Evolutionary conservation across 2,797 vertebrate species (phyloP), one percentile per base, ranked within the genome.

Genomic region (Danio albolineatus): DNA sequence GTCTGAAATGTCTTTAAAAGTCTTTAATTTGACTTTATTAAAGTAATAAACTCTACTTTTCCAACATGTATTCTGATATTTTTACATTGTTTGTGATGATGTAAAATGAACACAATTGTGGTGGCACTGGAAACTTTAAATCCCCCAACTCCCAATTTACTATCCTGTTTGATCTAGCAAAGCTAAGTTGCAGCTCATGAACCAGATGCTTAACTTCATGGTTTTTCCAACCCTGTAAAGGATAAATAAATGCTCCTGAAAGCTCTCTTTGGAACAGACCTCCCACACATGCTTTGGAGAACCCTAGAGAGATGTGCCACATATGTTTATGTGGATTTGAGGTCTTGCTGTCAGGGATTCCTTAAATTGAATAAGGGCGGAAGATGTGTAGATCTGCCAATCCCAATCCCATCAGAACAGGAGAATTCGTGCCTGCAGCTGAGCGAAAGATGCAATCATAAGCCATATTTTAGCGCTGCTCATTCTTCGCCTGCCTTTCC

Each of bases 361-460:
- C 83, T 71, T 73, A 71, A 82, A 89, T 90, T 85, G 87, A 88
- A 80, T 81, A 76, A 64, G 54, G 14, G 76, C 16, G 38, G 21
- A 46, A 39, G 54, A 78, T 69, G 77, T 86, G 82, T 84, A 77
- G 85, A 78, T 79, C 74, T 70, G 73, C 59, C 69, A 77, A 82
- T 88, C 73, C 65, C 75, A 83, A 73, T 85, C 83, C 85, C 82
- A 87, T 84, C 82, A 81, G 66, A 65, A 78, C 70, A 69, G 64
- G 10, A 51, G 57, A 48, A 49, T 43, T 62, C 39, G 39, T 76
- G 81, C 79, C 82, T 84, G 82, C 51, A 85, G 75, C 80, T 17
- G 41, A 65, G 74, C 3, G 16, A 87, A 46, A 61, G 82, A 88
- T 88, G 85, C 81, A 88, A 90, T 89, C 82, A 62, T 82, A 66